A percentile compares a stretch with the other conserved stretches of the same genome.
Evolutionary conservation across 2,888 invertebrate genomes (phyloP).

Genomic region (Napeogenes sylphis): DNA sequence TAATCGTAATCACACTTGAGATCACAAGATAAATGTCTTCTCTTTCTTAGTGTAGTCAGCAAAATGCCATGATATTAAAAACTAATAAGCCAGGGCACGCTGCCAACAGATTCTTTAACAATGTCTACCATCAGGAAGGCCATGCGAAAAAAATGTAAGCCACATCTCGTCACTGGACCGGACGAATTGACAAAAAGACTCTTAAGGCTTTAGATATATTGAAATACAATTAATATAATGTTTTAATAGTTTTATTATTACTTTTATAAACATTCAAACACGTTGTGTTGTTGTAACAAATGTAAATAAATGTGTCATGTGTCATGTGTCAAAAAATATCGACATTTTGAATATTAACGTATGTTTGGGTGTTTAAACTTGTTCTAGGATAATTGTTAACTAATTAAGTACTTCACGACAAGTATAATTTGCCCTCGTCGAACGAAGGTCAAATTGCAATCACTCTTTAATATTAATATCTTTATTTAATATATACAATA

Average conservation of each 20-base stretch:
- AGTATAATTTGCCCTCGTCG: not conserved
- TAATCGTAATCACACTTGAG: not conserved
- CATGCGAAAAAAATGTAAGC: constrained; percentile 26
- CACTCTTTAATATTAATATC: not conserved
- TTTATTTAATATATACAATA: not conserved
- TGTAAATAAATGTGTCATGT: too few species aligned
- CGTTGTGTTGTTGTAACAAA: too few species aligned
- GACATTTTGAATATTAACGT: too few species aligned
- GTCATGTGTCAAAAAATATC: too few species aligned
- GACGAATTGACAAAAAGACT: not conserved
- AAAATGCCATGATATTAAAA: constrained; percentile 36
- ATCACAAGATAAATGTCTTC: constrained; percentile 4
- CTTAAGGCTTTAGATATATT: not conserved
- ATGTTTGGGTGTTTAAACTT: too few species aligned
- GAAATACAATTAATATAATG: not conserved
- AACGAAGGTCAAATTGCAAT: not conserved
- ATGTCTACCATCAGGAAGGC: constrained; percentile 44
- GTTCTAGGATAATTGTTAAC: too few species aligned
- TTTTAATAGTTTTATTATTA: too few species aligned
- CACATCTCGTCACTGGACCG: constrained; percentile 12
- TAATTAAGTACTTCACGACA: too few species aligned
- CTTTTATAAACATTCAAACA: too few species aligned
- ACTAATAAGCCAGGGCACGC: constrained; percentile 37
- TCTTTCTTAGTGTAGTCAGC: constrained; percentile 10
- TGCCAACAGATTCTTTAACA: constrained; percentile 33